phyloP scores from a whole-genome alignment of 1,140 invertebrate genomes.

The Sarcophaga bullata region DNA sequence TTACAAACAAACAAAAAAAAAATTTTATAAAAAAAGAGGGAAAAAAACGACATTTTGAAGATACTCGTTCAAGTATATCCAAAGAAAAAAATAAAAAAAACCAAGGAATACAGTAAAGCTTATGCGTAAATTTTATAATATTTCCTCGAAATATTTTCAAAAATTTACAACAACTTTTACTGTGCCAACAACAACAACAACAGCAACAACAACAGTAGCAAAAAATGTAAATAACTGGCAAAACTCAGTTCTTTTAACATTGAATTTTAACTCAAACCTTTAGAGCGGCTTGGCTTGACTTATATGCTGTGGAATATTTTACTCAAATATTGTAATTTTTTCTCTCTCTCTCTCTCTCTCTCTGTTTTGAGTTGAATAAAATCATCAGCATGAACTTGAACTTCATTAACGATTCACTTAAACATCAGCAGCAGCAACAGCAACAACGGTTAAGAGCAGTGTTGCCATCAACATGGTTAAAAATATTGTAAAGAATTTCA shows the following conservation, averaged over 20 bases:
- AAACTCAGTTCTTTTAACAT: too few relatives aligned
- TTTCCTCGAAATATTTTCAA: background rate
- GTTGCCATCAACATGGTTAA: too few relatives aligned
- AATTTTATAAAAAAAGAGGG: background rate
- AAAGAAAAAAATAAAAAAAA: too few relatives aligned
- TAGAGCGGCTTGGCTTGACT: too few relatives aligned
- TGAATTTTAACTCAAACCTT: slow-evolving; percentile 8
- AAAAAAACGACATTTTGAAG: background rate
- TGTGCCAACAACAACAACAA: background rate
- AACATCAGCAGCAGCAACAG: background rate
- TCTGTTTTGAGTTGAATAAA: background rate
- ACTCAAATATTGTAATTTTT: too few relatives aligned
- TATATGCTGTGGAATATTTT: too few relatives aligned
- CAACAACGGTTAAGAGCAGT: background rate
- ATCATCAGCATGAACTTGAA: slow-evolving; percentile 37
- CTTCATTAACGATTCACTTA: slow-evolving; percentile 4
- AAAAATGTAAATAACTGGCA: too few relatives aligned
- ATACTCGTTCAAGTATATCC: background rate
- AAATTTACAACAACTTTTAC: background rate
- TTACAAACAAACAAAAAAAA: background rate
- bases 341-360: too few relatives aligned
- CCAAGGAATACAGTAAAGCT: background rate
- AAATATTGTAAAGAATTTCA: too few relatives aligned
- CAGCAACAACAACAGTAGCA: background rate
- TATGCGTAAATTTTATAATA: slow-evolving; percentile 28